Evolutionary conservation across 2,888 invertebrate species (phyloP).

Genomic region (Andrena flavipes): DNA sequence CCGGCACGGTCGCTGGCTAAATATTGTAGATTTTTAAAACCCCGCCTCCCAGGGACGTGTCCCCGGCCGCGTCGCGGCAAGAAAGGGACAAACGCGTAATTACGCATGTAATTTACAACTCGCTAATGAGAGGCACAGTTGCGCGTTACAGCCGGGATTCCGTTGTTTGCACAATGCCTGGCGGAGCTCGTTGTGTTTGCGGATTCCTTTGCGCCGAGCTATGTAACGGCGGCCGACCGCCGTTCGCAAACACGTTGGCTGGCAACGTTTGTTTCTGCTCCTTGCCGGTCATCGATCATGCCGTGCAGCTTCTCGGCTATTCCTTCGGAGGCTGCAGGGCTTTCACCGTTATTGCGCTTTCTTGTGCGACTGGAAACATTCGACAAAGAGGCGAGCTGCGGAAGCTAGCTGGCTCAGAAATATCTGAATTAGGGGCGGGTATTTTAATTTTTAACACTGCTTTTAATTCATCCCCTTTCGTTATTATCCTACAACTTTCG

Average conservation of each 20-base stretch:
- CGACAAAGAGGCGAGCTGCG: not conserved
- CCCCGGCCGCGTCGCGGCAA: not conserved
- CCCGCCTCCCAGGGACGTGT: not conserved
- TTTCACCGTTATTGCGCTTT: constrained; percentile 1
- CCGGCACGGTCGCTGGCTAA: not conserved
- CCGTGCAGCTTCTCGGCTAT: not conserved
- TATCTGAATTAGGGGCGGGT: too few species aligned
- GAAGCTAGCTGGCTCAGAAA: not conserved
- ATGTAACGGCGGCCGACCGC: constrained; percentile 14
- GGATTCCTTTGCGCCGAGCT: constrained; percentile 44
- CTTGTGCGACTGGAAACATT: not conserved
- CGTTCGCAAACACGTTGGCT: constrained; percentile 37
- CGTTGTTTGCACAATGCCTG: constrained; percentile 28
- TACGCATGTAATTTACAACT: constrained; percentile 38
- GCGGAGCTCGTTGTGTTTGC: constrained; percentile 39
- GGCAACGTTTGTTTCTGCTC: constrained; percentile 26
- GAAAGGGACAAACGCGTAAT: constrained; percentile 23
- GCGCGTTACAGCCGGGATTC: constrained; percentile 24
- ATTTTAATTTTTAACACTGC: too few species aligned
- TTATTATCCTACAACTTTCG: too few species aligned
- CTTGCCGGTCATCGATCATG: constrained; percentile 38
- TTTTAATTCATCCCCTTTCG: too few species aligned
- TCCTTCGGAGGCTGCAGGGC: not conserved
- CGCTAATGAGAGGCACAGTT: constrained; percentile 45
- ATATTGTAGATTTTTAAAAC: constrained; percentile 16